Base-by-base conservation (phyloP, 2,113 vertebrate species). In the Phoenicopterus ruber region DNA sequence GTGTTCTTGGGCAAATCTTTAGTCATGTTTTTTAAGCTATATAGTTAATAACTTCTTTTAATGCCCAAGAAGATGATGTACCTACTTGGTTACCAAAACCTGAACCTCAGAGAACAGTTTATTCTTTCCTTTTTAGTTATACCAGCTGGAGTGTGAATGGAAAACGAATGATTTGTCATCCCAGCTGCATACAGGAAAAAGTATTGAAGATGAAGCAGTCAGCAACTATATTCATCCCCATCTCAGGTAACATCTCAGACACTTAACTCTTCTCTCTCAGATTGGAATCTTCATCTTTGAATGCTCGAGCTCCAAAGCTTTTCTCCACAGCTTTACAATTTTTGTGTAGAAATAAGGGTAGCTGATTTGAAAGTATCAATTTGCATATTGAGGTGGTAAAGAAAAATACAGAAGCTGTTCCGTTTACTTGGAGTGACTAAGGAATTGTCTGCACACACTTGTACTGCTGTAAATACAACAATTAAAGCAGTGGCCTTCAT, bases 101-200 rank as follows among this genome's bases (percentile, higher is more conserved):
- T 82, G 44, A 84, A 54, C 17, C 1, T 7, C 44, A 77, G 49
- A 71, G 17, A 57, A 80, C 5, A 19, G 14, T 66, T 90, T 92
- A 7, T 91, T 91, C 29, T 86, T 92, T 65, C 10, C 11, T 67
- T 94, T 94, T 57, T 97, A 99, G 99, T 97, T 99, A 93, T 40
- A 98, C 83, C 97, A 99, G 82, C 97, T 99, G 83, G 98, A 99
- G 79, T 99, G 98, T 86, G 99, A 99, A 95, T 99, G 99, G 99
- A 98, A 98, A 85, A 98, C 97, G 44, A 98, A 98, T 34, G 98
- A 98, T 93, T 96, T 99, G 59, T 98, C 98, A 2, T 99, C 98
- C 47, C 98, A 99, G 86, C 97, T 99, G 59, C 98, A 98, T 78
- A 99, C 99, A 4, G 99, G 99, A 79, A 98, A 97, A 86, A 98